Evolutionary conservation across 1,140 invertebrate species (phyloP), one percentile per base, ranked within the genome.

Genomic region (Drosophila novamexicana): DNA sequence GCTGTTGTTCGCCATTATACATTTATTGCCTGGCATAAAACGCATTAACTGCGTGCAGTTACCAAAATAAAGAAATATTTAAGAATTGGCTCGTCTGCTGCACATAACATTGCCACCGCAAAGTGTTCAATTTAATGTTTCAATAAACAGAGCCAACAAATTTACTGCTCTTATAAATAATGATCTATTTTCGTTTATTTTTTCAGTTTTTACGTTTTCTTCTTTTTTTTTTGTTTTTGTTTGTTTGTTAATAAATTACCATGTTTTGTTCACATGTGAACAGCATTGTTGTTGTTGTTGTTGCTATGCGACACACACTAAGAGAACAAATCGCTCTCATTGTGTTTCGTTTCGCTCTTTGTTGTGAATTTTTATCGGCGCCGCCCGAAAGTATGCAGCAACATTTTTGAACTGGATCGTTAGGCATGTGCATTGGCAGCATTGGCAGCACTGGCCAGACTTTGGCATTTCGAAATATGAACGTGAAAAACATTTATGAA

Each of bases 121-220:
- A 71, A 84, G 71, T 75, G 74, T 62, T 59, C 70, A 84, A 89
- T 84, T 78, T 89, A 89, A 89, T 84, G 74, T 78, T 84, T 80
- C 67, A 84, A 80, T 89, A 84, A 80, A 89, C 54, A 74, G 67
- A 39, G 42, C 44, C 12, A 6, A 1, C 65, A 49, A 65, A 77
- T 84, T 81, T 84, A 85, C 50, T 74, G 62, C 77, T 50, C 52
- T 85, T 70, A 80, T 59, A 86, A 75, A 69, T 79, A 79, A 80
- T 65, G 42, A 80, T 77, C 76, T 75, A 71, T 80, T 80, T 81
- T 79, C 54, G 67, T 69, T 67, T 76, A 47, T 61, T 69, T 75
- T 53, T 70, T 54, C 16, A 7, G 16, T 56, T 39, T 34, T 56
- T 53, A 10, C 40, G 42, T 36, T 4, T 37, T 66, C 37, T 16